Base-by-base conservation (phyloP, 2,797 vertebrate genomes). In the Orientallactaga sibirica region DNA sequence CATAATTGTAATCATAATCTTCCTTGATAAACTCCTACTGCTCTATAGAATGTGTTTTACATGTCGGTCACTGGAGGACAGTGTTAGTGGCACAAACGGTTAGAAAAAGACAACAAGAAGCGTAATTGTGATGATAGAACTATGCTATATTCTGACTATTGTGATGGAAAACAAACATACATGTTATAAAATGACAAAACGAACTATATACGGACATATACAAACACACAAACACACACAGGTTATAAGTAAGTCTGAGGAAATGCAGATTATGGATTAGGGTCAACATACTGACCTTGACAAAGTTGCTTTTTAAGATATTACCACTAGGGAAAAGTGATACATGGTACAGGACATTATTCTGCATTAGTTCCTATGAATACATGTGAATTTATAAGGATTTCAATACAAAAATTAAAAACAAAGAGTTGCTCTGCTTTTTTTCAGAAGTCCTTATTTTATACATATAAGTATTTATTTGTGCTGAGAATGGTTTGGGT, bases 1-100 rank as follows among this genome's bases (percentile, higher is more conserved):
- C 90, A 91, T 41, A 33, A 94, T n/a, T 74, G 87, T 85, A 37
- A 61, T 73, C 75, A 75, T 0, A 29, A 73, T 86, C 66, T 90
- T 87, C 68, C 96, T 52, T 14, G 90, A 82, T 11, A 90, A 70
- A 62, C 85, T 74, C n/a, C 33, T 79, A 80, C 14, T 91, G 93
- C 95, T 71, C 41, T 91, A 88, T 3, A 37, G 7, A 52, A 83
- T 68, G 92, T 96, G 87, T 22, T 7, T 70, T 70, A 94, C 61
- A 41, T 74, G 92, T 48, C 91, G 33, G 10, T 62, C 86, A 3
- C 25, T 83, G 6, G 10, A 14, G 24, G 7, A 14, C 19, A 64
- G 9, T 0, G 37, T 24, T 25, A 74, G 27, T 8, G 4, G 10
- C 27, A 18, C 3, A 66, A 6, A 7, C 76, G 14, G 33, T 66